Evolutionary conservation across 2,113 vertebrate species (phyloP).

Genomic region (Scomber colias): DNA sequence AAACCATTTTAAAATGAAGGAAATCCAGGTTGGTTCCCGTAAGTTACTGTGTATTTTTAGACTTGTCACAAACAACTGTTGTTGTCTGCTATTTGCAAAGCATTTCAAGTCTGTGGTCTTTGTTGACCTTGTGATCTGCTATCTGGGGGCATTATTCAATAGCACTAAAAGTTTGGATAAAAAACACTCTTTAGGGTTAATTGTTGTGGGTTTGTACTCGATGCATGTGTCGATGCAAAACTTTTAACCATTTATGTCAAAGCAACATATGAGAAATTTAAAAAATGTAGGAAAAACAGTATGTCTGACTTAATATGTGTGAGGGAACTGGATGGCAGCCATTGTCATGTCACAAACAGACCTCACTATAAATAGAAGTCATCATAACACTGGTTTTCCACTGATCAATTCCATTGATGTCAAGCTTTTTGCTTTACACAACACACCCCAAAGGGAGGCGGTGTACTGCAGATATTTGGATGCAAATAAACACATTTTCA

Average conservation of each 20-base stretch:
- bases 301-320: background rate
- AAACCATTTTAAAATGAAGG: constrained; percentile 5
- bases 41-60: constrained; percentile 56
- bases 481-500: constrained; percentile 27
- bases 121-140: constrained; percentile 36
- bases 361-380: constrained; percentile 72
- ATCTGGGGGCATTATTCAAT: background rate
- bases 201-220: background rate
- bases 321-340: constrained; percentile 26
- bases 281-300: background rate
- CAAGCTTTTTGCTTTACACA: constrained; percentile 32
- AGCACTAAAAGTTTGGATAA: constrained; percentile 5
- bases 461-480: constrained; percentile 25
- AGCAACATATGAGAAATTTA: background rate
- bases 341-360: constrained; percentile 53
- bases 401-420: constrained; percentile 72
- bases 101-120: constrained; percentile 30
- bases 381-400: constrained; percentile 72
- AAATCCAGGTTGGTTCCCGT: constrained; percentile 1
- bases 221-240: background rate
- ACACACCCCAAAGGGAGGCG: constrained; percentile 13
- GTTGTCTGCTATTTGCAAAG: constrained; percentile 30
- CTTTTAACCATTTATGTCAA: background rate
- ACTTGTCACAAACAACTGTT: constrained; percentile 56
- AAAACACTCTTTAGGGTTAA: background rate